A percentile compares a stretch with the other conserved stretches of the same genome.
Evolutionary conservation across 2,888 invertebrate species (phyloP).

Genomic region (Diarsia dahlii): DNA sequence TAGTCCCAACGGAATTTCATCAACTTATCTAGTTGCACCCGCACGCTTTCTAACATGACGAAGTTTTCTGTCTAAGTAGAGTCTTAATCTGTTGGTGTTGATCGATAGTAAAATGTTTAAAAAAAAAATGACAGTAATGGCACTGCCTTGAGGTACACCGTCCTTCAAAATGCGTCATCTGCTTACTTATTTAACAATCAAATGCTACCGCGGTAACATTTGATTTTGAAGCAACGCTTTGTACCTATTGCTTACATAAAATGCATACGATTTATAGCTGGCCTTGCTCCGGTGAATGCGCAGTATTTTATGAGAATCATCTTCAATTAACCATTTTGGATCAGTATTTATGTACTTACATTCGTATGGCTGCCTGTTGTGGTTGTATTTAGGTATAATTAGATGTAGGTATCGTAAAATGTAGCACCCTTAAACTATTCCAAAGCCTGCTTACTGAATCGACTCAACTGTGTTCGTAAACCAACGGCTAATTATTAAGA

Average conservation of each 20-base stretch:
- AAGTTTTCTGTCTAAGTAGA: not conserved
- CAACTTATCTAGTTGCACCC: not conserved
- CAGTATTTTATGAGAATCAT: slow-evolving; percentile 48
- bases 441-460: slow-evolving; percentile 3
- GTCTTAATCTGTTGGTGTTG: not conserved
- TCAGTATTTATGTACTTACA: slow-evolving; percentile 16
- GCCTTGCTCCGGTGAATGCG: slow-evolving; percentile 52
- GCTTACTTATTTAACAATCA: not conserved
- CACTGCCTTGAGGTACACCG: not conserved
- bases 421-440: not conserved
- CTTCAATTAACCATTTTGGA: slow-evolving; percentile 52
- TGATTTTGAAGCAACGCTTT: too few relatives aligned
- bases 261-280: slow-evolving; percentile 51
- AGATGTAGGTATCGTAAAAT: slow-evolving; percentile 12
- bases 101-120: not conserved
- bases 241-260: slow-evolving; percentile 40
- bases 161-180: not conserved
- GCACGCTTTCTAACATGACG: not conserved
- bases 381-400: slow-evolving; percentile 22
- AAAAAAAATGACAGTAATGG: not conserved
- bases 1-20: not conserved
- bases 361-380: slow-evolving; percentile 2
- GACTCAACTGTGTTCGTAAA: not conserved
- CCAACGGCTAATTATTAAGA: slow-evolving; percentile 11
- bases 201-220: not conserved